Evolutionary conservation across 2,888 invertebrate genomes (phyloP).

Genomic region (Microctonus brassicae): DNA sequence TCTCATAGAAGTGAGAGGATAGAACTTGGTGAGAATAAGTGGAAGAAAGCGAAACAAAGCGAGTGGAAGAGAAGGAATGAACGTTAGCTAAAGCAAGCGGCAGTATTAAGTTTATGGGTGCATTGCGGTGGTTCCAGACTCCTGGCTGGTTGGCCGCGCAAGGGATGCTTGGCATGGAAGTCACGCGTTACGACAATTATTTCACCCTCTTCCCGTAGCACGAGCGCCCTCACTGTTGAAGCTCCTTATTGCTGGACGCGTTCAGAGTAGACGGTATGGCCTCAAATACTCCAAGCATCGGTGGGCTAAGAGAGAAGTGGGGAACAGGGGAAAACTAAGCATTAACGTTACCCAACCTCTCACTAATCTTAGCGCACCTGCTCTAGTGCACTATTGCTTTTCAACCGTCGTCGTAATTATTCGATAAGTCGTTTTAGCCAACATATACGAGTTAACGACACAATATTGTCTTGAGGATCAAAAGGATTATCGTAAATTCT

Average conservation of each 20-base stretch:
- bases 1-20: conserved; percentile 19
- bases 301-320: neutral
- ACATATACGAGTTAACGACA: neutral
- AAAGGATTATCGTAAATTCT: neutral
- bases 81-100: conserved; percentile 30
- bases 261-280: conserved; percentile 38
- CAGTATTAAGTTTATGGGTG: conserved; percentile 58
- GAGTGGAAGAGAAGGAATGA: neutral
- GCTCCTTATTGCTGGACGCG: conserved; percentile 50
- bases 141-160: conserved; percentile 44
- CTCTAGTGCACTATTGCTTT: conserved; percentile 46
- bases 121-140: conserved; percentile 63
- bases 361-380: conserved; percentile 59
- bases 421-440: conserved; percentile 44
- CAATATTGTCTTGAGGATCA: neutral
- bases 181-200: conserved; percentile 67
- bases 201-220: conserved; percentile 54
- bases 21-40: neutral
- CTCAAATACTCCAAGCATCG: conserved; percentile 44
- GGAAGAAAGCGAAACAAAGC: conserved; percentile 30
- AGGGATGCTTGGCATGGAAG: conserved; percentile 62
- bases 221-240: conserved; percentile 33
- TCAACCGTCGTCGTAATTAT: conserved; percentile 54
- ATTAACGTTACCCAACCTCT: conserved; percentile 35
- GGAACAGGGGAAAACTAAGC: conserved; percentile 18